Base-by-base conservation (phyloP, 2,888 invertebrate genomes). In the Eupithecia vulgata region DNA sequence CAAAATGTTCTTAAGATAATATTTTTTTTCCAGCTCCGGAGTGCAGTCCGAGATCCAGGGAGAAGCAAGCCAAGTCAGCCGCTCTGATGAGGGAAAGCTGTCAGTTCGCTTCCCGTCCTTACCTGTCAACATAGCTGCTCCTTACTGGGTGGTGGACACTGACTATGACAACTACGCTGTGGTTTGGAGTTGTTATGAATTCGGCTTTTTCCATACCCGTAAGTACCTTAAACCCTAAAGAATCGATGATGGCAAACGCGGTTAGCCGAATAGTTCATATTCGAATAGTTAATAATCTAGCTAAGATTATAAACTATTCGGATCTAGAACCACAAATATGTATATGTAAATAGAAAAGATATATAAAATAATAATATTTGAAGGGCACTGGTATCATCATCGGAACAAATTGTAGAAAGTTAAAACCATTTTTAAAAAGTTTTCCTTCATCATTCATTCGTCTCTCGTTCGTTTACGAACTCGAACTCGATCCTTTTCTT, bases 91-190 rank as follows among this genome's bases (percentile, higher is more conserved):
- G 70, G 95, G 95, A n/a, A 96, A 96, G 87, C 90, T 96, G 42
- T 88, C 91, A 0, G 96, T 96, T 30, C 90, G 91, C 42, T 96
- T 96, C 85, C 96, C 96, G 1, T 95, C 95, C 0, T 85, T 96
- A 57, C 96, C 96, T 0, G 89, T 95, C 87, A 90, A 91, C 83
- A 84, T 93, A 57, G 87, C 90, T 1, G 93, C 93, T 0, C 94
- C 94, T 0, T 95, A 94, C 83, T 93, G 93, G 93, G 95, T 97
- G 25, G 92, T 97, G 70, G 96, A 96, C 75, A 97, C 97, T 0
- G 97, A 97, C 88, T 97, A 97, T 83, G 95, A 96, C 57, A 95
- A 88, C 77, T 97, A 95, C 81, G 95, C 97, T 0, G 96, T 97
- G 0, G 94, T 97, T 45, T 97, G 97, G 96, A 96, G 96, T 78